Evolutionary conservation across 2,797 vertebrate species (phyloP).

Genomic region (Cossypha niveicapilla): DNA sequence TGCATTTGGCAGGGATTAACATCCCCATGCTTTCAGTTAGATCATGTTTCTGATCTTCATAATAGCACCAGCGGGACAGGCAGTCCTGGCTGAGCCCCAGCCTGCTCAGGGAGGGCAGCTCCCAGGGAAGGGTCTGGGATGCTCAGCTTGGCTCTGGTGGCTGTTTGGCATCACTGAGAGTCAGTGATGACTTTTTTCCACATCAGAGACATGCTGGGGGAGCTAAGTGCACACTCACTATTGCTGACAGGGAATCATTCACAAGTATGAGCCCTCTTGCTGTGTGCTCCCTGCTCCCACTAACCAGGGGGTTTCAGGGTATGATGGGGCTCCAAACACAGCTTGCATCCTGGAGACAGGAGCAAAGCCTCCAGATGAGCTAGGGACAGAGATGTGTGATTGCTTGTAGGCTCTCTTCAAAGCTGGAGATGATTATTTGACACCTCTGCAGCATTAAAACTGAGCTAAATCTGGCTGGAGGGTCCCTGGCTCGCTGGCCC

Average conservation of each 20-base stretch:
- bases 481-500: neutral
- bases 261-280: accelerated
- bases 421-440: neutral
- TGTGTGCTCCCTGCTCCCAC: neutral
- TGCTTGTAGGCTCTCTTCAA: accelerated
- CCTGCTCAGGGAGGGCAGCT: accelerated
- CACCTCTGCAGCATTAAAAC: neutral
- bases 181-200: neutral
- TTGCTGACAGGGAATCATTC: neutral
- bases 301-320: neutral
- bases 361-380: neutral
- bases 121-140: accelerated
- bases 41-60: neutral
- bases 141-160: neutral
- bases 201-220: neutral
- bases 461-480: accelerated
- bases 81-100: neutral
- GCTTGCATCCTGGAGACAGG: neutral
- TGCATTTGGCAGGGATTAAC: neutral
- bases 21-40: accelerated
- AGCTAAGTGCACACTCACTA: neutral
- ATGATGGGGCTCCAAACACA: neutral
- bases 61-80: accelerated
- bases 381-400: accelerated
- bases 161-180: neutral